Base-by-base conservation (phyloP, 1,140 invertebrate species). In the Melipona quadrifasciata region DNA sequence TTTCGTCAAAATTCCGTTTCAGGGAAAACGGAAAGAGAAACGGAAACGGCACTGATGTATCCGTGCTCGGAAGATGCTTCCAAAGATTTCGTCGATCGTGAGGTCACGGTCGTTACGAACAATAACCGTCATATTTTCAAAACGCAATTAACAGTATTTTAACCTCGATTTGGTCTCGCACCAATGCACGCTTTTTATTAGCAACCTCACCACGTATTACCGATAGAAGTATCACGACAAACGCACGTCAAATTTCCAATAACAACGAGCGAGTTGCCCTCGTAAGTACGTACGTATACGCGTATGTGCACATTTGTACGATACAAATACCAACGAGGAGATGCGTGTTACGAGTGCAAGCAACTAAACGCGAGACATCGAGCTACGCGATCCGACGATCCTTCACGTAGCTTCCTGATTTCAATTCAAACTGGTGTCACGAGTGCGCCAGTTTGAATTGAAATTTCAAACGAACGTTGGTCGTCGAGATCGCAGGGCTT, bases 151-250 rank as follows among this genome's bases (percentile, higher is more conserved):
- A 83, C 81, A 19, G 31, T 53, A 34, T 2, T 34, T 47, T 82
- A 31, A 31, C 31, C 31, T 47, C 8, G 27, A 57, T 10, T 70
- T 11, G 39, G 17, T 34, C 12, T 0, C 17, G n/a, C 51, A 57
- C 53, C n/a, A 53, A 58, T 53, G 73, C 80, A 82, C 80, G 80
- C 80, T 82, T 47, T 47, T 47, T 82, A 21, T 39, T 53, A 5
- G 14, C 24, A 65, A 21, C 53, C n/a, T 39, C 53, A 61, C 67
- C 14, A 10, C 51, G 31, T 21, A 81, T 51, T 53, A 34, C 24
- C 51, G 10, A 72, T 72, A 53, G 3, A 75, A 68, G 24, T 14
- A 12, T 34, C 70, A 24, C 27, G 27, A 19, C 1, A 21, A 11
- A 47, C 16, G 27, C 79, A 64, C 34, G 17, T 73, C 17, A 24